phyloP scores from a whole-genome alignment of 2,888 invertebrate species.

The Ferrisia virgata region DNA sequence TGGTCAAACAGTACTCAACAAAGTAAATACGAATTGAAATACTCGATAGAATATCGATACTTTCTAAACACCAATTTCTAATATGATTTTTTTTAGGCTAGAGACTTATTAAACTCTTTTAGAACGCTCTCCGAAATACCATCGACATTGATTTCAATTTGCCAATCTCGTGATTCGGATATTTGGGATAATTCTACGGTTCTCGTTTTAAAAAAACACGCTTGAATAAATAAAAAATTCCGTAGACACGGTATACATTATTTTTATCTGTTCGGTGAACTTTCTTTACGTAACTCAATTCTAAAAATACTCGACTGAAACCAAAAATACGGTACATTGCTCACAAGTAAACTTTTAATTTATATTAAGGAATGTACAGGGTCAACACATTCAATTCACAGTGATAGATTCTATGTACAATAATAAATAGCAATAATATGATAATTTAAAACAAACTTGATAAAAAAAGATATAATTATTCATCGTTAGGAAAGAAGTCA shows the following conservation, averaged over 20 bases:
- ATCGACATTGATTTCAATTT: conserved; percentile 82
- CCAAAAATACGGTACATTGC: neutral
- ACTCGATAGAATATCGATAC: too few species aligned
- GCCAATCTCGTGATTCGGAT: conserved; percentile 84
- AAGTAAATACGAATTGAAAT: conserved; percentile 55
- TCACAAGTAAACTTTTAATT: neutral
- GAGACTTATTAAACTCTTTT: conserved; percentile 87
- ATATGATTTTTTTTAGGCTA: conserved; percentile 58
- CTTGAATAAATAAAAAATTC: neutral
- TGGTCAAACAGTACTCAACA: conserved; percentile 81
- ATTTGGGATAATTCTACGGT: conserved; percentile 74
- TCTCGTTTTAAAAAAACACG: neutral
- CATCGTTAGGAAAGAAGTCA: neutral
- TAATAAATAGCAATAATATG: neutral
- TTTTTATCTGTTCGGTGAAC: too few species aligned
- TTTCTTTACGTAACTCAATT: too few species aligned
- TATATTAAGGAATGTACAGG: neutral
- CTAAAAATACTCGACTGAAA: neutral
- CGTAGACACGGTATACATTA: neutral
- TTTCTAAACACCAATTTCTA: too few species aligned
- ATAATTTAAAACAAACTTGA: neutral
- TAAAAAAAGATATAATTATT: neutral
- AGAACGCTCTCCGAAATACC: conserved; percentile 82
- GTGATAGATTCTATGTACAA: neutral
- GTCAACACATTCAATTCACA: neutral